These are phyloP conservation scores for Telenomus remus DNA, from an alignment of 1,140 invertebrate species.

Conservation along the genomic window DNA sequence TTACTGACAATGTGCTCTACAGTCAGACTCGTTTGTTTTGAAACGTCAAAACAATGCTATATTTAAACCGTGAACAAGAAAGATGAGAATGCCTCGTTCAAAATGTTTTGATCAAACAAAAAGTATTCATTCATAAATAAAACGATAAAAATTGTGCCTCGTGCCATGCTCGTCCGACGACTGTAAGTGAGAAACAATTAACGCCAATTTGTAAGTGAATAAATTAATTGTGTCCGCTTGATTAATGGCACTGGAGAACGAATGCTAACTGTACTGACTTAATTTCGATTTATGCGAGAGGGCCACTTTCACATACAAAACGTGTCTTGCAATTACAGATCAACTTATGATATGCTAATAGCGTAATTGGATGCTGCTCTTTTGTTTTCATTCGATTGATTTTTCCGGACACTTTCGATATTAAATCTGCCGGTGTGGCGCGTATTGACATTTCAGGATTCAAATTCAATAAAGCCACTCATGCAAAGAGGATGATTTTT, in stretches of 20 bases:
- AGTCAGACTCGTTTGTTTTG: not conserved
- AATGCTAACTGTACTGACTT: constrained; percentile 29
- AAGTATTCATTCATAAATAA: constrained; percentile 7
- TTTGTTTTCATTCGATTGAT: too few relatives aligned
- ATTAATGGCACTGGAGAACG: constrained; percentile 34
- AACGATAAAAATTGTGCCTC: too few relatives aligned
- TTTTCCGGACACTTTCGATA: too few relatives aligned
- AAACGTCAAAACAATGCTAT: not conserved
- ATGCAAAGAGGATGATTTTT: too few relatives aligned
- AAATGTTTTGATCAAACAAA: too few relatives aligned
- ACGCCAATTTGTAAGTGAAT: constrained; percentile 26
- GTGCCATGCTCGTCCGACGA: too few relatives aligned
- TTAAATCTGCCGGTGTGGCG: too few relatives aligned
- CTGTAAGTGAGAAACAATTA: constrained; percentile 27
- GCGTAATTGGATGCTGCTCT: constrained; percentile 10
- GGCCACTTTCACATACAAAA: constrained; percentile 13
- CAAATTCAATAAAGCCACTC: too few relatives aligned
- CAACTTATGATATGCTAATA: constrained; percentile 6
- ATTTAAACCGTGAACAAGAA: too few relatives aligned
- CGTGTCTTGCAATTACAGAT: constrained; percentile 17
- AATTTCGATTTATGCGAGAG: constrained; percentile 36
- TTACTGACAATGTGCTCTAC: constrained; percentile 17
- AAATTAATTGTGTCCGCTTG: constrained; percentile 36
- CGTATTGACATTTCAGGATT: too few relatives aligned
- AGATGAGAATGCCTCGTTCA: too few relatives aligned